Percentiles rank a stretch among this genome's conserved stretches.
phyloP scores from a whole-genome alignment of 2,113 vertebrate species.

The Tor tambroides region DNA sequence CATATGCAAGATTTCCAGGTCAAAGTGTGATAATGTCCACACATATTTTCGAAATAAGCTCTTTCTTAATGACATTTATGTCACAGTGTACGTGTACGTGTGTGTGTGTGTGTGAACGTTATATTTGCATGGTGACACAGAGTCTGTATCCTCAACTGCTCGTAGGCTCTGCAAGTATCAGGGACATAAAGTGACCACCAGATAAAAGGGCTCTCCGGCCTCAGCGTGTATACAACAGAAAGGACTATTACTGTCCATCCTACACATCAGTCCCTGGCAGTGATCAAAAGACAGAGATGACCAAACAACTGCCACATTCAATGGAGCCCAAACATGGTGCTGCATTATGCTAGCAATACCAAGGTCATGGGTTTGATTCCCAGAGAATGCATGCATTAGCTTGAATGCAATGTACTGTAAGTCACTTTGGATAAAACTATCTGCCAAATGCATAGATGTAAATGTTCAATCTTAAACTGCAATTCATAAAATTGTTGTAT shows the following conservation, averaged over 20 bases:
- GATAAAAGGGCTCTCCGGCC: background rate
- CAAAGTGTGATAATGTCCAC: background rate
- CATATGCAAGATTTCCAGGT: background rate
- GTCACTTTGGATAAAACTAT: too few relatives aligned
- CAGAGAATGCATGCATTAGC: background rate
- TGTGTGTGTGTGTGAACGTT: background rate
- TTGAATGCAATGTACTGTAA: too few relatives aligned
- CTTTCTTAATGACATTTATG: constrained; percentile 3
- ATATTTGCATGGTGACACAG: background rate
- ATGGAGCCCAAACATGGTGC: background rate
- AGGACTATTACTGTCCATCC: background rate
- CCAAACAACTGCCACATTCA: constrained; percentile 17
- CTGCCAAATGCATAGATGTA: too few relatives aligned
- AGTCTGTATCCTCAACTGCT: background rate
- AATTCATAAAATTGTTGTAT: background rate
- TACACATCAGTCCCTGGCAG: background rate
- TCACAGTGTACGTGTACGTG: background rate
- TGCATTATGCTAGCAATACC: background rate
- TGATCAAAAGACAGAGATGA: constrained; percentile 10
- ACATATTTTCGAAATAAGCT: background rate
- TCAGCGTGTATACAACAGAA: background rate
- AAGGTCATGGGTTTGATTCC: background rate
- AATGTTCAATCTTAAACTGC: too few relatives aligned
- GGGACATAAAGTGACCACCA: background rate
- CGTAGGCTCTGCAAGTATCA: background rate